Conservation (phyloP, 2,113 vertebrate genomes). For the Acrocephalus kingi region DNA sequence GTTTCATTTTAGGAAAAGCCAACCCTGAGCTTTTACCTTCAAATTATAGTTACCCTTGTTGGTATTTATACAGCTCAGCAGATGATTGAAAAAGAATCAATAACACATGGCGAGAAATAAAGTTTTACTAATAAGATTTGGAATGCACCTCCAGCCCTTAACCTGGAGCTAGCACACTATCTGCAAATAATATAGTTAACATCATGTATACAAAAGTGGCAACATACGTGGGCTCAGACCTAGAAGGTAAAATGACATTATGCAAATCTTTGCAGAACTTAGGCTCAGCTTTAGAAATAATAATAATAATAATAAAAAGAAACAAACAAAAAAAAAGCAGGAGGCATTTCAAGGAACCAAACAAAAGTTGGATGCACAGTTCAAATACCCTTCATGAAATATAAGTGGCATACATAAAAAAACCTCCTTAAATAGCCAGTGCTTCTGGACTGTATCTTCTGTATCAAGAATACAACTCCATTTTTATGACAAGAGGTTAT, state of each 20-base stretch:
- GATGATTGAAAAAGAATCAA: conserved; percentile 19
- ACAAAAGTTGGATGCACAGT: not conserved
- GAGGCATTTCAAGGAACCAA: not conserved
- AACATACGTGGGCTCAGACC: not conserved
- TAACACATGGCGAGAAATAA: conserved; percentile 8
- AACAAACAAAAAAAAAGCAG: not conserved
- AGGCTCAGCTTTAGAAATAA: not conserved
- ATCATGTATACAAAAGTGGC: not conserved
- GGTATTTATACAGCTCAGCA: not conserved
- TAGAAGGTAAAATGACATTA: not conserved
- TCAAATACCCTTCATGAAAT: not conserved
- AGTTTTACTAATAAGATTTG: not conserved
- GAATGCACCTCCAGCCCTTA: not conserved
- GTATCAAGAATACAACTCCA: not conserved
- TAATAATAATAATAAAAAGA: not conserved
- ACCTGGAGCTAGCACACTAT: not conserved
- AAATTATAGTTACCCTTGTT: not conserved
- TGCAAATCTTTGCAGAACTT: not conserved
- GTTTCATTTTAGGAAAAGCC: not conserved
- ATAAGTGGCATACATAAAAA: not conserved
- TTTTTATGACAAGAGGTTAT: not conserved
- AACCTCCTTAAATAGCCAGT: not conserved
- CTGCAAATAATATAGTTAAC: not conserved
- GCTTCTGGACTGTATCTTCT: not conserved
- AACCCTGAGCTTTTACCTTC: not conserved